Percentiles rank a stretch among this genome's conserved stretches.
phyloP scores from a whole-genome alignment of 2,113 vertebrate genomes.

The cat (Felis catus) region DNA sequence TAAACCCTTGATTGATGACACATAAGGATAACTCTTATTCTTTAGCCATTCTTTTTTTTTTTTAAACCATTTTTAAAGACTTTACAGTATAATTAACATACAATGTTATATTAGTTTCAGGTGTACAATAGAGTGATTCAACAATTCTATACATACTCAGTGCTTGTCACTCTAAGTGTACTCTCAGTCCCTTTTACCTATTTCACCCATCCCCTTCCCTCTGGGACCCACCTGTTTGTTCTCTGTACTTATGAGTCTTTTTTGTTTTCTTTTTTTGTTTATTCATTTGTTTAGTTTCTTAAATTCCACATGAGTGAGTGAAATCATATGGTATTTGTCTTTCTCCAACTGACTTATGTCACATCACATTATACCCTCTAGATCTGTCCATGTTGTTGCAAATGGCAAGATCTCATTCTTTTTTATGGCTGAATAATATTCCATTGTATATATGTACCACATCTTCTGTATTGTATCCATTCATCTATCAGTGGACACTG shows the following conservation, averaged over 20 bases:
- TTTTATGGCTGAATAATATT: background rate
- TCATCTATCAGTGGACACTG: background rate
- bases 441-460: background rate
- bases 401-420: background rate
- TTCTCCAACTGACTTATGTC: background rate
- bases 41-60: background rate
- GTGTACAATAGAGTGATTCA: background rate
- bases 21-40: background rate
- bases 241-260: background rate
- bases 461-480: background rate
- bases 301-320: background rate
- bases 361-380: background rate
- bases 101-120: background rate
- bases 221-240: background rate
- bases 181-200: background rate
- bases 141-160: background rate
- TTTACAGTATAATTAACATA: background rate
- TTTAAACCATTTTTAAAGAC: background rate
- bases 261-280: background rate
- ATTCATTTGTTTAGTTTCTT: background rate
- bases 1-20: background rate
- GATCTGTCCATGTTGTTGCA: background rate
- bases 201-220: background rate
- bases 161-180: background rate
- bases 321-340: background rate